These are phyloP conservation scores for Volucella inanis DNA, from an alignment of 2,888 invertebrate genomes.

Conservation along the genomic window DNA sequence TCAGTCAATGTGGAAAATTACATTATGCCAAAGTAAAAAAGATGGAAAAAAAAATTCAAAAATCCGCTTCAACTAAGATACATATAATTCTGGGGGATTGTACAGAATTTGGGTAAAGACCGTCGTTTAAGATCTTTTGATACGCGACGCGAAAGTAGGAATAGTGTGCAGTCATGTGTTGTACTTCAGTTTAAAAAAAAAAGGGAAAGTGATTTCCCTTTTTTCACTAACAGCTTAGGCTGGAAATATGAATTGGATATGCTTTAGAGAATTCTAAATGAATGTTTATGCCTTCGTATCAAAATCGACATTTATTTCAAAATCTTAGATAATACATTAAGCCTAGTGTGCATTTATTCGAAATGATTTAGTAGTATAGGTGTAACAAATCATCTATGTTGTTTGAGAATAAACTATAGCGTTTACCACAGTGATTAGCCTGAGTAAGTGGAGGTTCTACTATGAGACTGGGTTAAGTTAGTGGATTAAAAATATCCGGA, in stretches of 20 bases:
- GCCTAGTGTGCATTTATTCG: no score
- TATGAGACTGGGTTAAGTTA: no score
- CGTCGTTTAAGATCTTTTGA: neutral
- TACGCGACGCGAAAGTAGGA: neutral
- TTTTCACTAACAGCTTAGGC: neutral
- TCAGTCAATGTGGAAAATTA: constrained; percentile 54
- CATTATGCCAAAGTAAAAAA: neutral
- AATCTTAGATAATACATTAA: no score
- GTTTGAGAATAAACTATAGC: no score
- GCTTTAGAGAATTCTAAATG: neutral
- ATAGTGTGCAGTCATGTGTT: constrained; percentile 21
- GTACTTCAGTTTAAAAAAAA: constrained; percentile 2
- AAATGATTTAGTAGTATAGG: no score
- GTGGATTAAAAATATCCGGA: no score
- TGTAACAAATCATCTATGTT: no score
- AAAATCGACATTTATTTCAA: no score
- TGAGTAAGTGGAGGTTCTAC: no score
- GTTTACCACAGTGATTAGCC: no score
- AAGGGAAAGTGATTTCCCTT: neutral
- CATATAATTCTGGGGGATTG: constrained; percentile 7
- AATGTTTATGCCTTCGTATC: no score
- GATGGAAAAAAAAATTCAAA: neutral
- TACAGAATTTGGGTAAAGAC: neutral
- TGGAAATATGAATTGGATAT: neutral
- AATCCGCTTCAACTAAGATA: constrained; percentile 16